phyloP scores from a whole-genome alignment of 1,140 invertebrate genomes.

The Trialeurodes vaporariorum region DNA sequence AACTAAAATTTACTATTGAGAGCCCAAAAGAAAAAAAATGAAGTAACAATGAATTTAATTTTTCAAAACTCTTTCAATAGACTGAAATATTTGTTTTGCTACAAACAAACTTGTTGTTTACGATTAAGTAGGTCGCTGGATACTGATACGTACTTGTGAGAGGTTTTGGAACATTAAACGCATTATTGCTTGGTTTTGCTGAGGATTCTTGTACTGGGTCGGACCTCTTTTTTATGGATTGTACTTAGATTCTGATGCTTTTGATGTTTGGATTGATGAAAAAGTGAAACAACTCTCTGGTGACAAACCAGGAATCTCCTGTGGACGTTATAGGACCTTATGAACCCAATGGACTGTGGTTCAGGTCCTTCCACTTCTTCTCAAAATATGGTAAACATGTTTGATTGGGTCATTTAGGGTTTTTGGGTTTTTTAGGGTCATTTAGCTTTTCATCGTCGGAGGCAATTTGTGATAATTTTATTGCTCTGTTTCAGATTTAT shows the following conservation, averaged over 20 bases:
- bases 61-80: no score
- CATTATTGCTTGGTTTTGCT: not conserved
- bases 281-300: not conserved
- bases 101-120: no score
- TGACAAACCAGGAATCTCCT: not conserved
- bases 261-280: not conserved
- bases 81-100: no score
- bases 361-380: not conserved
- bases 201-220: not conserved
- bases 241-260: not conserved
- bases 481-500: not conserved
- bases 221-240: not conserved
- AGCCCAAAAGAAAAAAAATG: no score
- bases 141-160: no score
- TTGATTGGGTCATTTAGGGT: not conserved
- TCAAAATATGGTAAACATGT: constrained; percentile 1
- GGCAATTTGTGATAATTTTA: not conserved
- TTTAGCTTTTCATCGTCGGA: not conserved
- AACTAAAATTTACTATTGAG: no score
- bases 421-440: not conserved
- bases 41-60: no score
- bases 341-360: not conserved
- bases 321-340: not conserved
- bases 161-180: not conserved
- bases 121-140: not conserved